phyloP scores from a whole-genome alignment of 2,113 vertebrate species.

The Corynorhinus townsendii region DNA sequence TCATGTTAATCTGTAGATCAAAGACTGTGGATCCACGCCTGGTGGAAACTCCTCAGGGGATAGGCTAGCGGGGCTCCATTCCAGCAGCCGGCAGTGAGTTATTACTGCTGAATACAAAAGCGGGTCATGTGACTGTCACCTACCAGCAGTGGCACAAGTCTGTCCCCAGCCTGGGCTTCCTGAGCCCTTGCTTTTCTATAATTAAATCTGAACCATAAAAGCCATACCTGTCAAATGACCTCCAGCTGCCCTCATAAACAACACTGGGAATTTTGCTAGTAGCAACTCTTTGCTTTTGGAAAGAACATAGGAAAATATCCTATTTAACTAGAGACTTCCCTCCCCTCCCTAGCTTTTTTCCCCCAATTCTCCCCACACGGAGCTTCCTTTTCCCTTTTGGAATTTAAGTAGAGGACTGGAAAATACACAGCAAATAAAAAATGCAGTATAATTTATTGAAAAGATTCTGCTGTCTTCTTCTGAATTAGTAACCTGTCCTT shows the following conservation, averaged over 20 bases:
- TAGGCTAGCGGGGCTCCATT: constrained; percentile 89
- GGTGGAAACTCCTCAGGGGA: constrained; percentile 88
- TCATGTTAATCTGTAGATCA: constrained; percentile 94
- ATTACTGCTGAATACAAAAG: constrained; percentile 95
- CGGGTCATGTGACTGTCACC: constrained; percentile 87
- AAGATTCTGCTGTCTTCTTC: constrained; percentile 61
- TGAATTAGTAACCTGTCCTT: constrained; percentile 77
- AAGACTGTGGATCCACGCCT: constrained; percentile 83
- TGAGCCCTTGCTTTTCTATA: constrained; percentile 80
- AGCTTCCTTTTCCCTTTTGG: constrained; percentile 40
- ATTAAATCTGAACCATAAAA: constrained; percentile 81
- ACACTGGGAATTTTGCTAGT: constrained; percentile 58
- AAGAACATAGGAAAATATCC: constrained; percentile 67
- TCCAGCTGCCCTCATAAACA: constrained; percentile 77
- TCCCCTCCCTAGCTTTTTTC: neutral
- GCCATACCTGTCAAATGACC: constrained; percentile 74
- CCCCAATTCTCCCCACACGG: neutral
- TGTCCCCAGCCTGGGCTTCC: constrained; percentile 81
- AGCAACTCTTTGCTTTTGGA: constrained; percentile 64
- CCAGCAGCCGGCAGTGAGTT: constrained; percentile 89
- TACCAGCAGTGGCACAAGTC: constrained; percentile 79
- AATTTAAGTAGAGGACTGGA: constrained; percentile 67
- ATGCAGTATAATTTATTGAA: constrained; percentile 67
- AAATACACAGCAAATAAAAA: constrained; percentile 71
- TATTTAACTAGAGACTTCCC: constrained; percentile 52